Evolutionary conservation across 2,113 vertebrate species (phyloP), one percentile per base, ranked within the genome.

Genomic region (Oenanthe oenanthe): DNA sequence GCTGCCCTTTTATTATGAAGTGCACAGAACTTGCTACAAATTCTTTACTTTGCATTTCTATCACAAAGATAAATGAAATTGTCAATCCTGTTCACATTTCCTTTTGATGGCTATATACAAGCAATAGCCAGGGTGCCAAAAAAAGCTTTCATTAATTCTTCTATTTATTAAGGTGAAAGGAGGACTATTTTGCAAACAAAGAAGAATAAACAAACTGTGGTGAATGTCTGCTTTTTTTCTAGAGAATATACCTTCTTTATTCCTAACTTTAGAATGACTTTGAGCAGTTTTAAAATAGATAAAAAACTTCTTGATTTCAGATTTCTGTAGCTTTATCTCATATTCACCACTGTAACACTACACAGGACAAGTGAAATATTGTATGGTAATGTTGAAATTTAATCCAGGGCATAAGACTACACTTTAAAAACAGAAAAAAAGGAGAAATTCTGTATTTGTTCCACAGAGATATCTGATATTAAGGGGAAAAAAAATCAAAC

Each of bases 61-160:
- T 96, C 93, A 95, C 78, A 94, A 92, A 95, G 81, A 92, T 91
- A 96, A 97, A 95, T 73, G 81, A 92, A 91, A 95, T 94, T 92
- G 92, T 94, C 91, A 95, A 79, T 97, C 95, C 89, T 84, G 79
- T 94, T 96, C 93, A 88, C 73, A 92, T 92, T 95, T 89, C 61
- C 63, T 95, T 96, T 87, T 89, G 88, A 93, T 50, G 70, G 84
- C 72, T 87, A 83, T 79, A 92, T 91, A 91, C 88, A 95, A 97
- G 90, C 87, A 92, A 93, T 13, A 94, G 77, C 54, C 45, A 77
- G n/a, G 19, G 54, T 86, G 80, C 63, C 73, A 95, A 88, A 89
- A 94, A 94, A 93, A 81, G 28, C 82, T 89, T 86, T 80, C 82
- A 94, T 97, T 96, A 97, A 94, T 95, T 96, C 79, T 92, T 87